Conservation (phyloP, 1,140 invertebrate species). For the Brachionus koreanus region DNA sequence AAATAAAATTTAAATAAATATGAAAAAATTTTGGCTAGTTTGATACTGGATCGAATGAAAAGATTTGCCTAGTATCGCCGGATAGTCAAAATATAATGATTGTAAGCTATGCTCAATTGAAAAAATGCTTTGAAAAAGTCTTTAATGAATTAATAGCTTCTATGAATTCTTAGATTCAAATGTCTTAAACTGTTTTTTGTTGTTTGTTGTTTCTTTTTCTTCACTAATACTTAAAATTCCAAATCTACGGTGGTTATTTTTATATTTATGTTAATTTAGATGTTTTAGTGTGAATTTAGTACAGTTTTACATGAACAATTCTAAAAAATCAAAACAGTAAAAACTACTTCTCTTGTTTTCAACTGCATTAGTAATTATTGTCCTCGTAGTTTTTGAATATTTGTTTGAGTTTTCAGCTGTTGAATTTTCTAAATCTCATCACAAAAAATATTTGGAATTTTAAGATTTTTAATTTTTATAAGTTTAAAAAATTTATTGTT, state of each 20-base stretch:
- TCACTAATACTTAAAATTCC: not conserved
- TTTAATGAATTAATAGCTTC: slow-evolving; percentile 72
- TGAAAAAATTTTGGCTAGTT: slow-evolving; percentile 51
- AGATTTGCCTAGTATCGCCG: slow-evolving; percentile 89
- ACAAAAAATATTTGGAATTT: not conserved
- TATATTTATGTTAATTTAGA: not conserved
- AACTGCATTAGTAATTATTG: not conserved
- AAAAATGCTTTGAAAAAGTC: slow-evolving; percentile 85
- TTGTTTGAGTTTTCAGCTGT: not conserved
- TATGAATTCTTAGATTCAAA: slow-evolving; percentile 30
- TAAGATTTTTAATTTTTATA: not conserved
- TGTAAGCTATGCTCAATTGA: slow-evolving; percentile 86
- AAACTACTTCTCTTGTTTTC: not conserved
- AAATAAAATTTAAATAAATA: slow-evolving; percentile 21
- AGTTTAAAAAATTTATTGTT: not conserved
- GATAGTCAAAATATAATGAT: slow-evolving; percentile 92
- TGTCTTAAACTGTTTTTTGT: not conserved
- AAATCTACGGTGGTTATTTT: not conserved
- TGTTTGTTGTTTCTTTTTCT: slow-evolving; percentile 17
- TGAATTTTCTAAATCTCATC: not conserved
- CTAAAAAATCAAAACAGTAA: not conserved
- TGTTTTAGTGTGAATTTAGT: not conserved
- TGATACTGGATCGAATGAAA: slow-evolving; percentile 75
- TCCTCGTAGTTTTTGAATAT: not conserved
- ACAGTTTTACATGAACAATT: not conserved